Conservation (phyloP, 2,888 invertebrate species). For the Rotaria macrura region DNA sequence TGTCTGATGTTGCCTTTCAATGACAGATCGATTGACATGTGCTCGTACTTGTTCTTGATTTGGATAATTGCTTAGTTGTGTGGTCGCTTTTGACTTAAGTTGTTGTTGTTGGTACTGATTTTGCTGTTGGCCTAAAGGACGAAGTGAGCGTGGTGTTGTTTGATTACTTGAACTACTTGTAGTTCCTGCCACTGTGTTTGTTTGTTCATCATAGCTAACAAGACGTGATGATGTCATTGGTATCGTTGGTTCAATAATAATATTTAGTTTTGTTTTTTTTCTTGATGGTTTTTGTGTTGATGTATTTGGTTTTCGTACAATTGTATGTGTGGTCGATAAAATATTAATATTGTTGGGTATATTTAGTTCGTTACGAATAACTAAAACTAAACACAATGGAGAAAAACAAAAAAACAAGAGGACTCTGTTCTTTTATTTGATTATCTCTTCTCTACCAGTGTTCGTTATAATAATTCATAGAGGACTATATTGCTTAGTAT, state of each 20-base stretch:
- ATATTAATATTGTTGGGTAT: background rate
- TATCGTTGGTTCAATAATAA: background rate
- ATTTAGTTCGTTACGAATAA: background rate
- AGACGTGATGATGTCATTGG: background rate
- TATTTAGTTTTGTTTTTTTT: slow-evolving; percentile 2
- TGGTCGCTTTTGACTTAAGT: background rate
- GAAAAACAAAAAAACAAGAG: too few species aligned
- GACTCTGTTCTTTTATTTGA: too few species aligned
- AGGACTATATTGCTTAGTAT: background rate
- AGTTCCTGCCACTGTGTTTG: background rate
- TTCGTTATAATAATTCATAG: background rate
- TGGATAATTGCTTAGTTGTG: background rate
- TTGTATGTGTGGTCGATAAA: background rate
- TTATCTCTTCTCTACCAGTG: background rate
- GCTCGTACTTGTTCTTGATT: background rate
- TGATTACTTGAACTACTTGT: slow-evolving; percentile 1
- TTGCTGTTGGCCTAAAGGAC: background rate
- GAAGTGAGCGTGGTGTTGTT: background rate
- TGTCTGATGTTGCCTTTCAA: background rate
- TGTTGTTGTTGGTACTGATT: background rate
- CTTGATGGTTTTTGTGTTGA: background rate
- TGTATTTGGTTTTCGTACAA: background rate
- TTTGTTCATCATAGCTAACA: background rate
- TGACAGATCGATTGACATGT: background rate
- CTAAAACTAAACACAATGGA: background rate